phyloP scores from a whole-genome alignment of 2,888 invertebrate species.

The Patella depressa region DNA sequence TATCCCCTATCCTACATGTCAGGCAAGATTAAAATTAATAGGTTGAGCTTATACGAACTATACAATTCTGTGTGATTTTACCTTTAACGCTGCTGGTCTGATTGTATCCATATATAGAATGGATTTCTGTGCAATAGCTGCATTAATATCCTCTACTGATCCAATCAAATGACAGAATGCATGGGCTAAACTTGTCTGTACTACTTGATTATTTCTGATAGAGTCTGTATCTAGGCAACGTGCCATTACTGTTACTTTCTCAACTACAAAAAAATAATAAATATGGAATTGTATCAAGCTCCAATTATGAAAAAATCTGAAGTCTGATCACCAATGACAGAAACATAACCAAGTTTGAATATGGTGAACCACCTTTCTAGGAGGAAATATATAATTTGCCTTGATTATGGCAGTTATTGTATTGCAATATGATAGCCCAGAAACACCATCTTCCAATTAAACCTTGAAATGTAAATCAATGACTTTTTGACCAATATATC shows the following conservation, averaged over 20 bases:
- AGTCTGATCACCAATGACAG: background rate
- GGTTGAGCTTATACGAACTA: too few relatives aligned
- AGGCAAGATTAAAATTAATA: too few relatives aligned
- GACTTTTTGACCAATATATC: too few relatives aligned
- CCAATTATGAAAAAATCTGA: background rate
- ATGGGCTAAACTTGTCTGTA: conserved; percentile 94
- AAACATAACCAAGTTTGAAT: background rate
- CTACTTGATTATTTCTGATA: conserved; percentile 78
- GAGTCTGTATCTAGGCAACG: conserved; percentile 89
- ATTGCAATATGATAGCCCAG: too few relatives aligned
- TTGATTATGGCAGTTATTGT: too few relatives aligned
- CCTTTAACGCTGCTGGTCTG: conserved; percentile 89
- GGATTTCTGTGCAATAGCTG: conserved; percentile 94
- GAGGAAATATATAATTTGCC: too few relatives aligned
- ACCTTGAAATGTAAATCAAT: too few relatives aligned
- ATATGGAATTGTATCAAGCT: background rate
- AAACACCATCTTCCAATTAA: too few relatives aligned
- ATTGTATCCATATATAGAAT: conserved; percentile 93
- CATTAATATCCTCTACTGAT: conserved; percentile 94
- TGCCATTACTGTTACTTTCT: conserved; percentile 92
- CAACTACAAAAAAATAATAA: conserved; percentile 76
- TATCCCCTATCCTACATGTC: too few relatives aligned
- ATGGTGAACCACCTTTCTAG: background rate
- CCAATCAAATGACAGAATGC: conserved; percentile 97
- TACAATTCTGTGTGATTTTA: conserved; percentile 67